These are phyloP conservation scores for Tylochromis polylepis DNA, from an alignment of 2,113 vertebrate species.

Conservation along the genomic window DNA sequence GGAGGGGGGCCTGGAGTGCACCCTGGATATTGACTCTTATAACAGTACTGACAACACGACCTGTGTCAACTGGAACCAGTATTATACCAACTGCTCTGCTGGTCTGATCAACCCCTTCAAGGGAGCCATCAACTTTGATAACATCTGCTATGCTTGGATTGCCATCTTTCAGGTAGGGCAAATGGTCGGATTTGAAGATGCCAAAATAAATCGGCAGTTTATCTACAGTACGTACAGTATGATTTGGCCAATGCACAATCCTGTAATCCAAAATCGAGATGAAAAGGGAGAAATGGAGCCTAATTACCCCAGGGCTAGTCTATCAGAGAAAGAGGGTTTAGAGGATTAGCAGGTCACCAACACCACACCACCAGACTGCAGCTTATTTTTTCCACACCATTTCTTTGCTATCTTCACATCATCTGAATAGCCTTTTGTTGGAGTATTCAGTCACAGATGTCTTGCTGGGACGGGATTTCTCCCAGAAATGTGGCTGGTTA, in stretches of 20 bases:
- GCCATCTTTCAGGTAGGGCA: slow-evolving; percentile 93
- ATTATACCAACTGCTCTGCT: slow-evolving; percentile 92
- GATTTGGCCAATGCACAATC: not conserved
- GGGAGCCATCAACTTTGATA: slow-evolving; percentile 98
- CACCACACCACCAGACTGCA: not conserved
- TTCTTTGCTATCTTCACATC: slow-evolving; percentile 28
- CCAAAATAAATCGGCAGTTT: not conserved
- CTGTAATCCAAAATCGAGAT: not conserved
- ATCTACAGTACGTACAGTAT: not conserved
- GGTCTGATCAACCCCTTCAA: slow-evolving; percentile 94
- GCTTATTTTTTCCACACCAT: slow-evolving; percentile 29
- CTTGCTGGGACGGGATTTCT: not conserved
- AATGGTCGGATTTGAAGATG: not conserved
- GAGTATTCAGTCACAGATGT: not conserved
- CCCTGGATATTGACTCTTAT: slow-evolving; percentile 82
- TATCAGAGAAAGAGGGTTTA: slow-evolving; percentile 7
- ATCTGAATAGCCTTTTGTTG: slow-evolving; percentile 11
- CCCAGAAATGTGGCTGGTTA: not conserved
- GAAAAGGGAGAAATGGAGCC: not conserved
- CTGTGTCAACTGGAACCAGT: slow-evolving; percentile 97
- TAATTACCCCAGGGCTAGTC: not conserved
- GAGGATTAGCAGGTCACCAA: slow-evolving; percentile 26
- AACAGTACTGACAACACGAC: slow-evolving; percentile 94
- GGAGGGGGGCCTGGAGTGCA: slow-evolving; percentile 83
- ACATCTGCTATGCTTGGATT: slow-evolving; percentile 98